Evolutionary conservation across 2,797 vertebrate genomes (phyloP).

Genomic region (Melanotaenia trifasciata): DNA sequence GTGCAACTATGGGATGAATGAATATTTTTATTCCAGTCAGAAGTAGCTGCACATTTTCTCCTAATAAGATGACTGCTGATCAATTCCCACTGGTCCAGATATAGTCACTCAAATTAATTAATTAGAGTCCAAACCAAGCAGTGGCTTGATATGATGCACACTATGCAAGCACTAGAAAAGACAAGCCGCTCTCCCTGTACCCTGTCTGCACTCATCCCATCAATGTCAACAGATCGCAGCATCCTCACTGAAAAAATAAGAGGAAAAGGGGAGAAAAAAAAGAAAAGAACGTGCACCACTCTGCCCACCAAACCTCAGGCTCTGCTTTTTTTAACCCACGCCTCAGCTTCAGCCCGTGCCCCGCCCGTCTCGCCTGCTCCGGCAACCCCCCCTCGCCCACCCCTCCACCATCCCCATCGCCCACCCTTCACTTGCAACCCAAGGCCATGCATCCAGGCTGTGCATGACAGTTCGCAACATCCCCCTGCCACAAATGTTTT

Average conservation of each 20-base stretch:
- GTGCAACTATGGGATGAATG: constrained; percentile 12
- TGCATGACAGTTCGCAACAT: constrained; percentile 83
- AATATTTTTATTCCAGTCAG: constrained; percentile 41
- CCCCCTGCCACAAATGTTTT: constrained; percentile 89
- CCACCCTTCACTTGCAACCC: constrained; percentile 72
- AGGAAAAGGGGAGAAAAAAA: constrained; percentile 47
- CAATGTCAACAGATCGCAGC: constrained; percentile 72
- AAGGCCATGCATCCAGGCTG: constrained; percentile 80
- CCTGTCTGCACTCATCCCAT: constrained; percentile 82
- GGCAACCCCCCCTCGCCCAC: not conserved
- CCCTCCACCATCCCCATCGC: constrained; percentile 16
- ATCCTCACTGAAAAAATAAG: constrained; percentile 65
- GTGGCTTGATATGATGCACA: constrained; percentile 73
- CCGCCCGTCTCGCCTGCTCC: constrained; percentile 47
- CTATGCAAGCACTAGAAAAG: constrained; percentile 83
- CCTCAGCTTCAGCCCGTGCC: constrained; percentile 56
- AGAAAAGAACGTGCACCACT: constrained; percentile 72
- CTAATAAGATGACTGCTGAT: constrained; percentile 70
- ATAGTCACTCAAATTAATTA: constrained; percentile 71
- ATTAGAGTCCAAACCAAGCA: constrained; percentile 69
- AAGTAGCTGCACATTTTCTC: constrained; percentile 30
- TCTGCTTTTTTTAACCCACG: constrained; percentile 84
- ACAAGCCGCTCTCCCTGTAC: constrained; percentile 79
- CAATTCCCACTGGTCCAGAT: constrained; percentile 77
- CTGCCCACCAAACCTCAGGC: constrained; percentile 86